Conservation (phyloP, 2,113 vertebrate genomes). For the Strix aluco region DNA sequence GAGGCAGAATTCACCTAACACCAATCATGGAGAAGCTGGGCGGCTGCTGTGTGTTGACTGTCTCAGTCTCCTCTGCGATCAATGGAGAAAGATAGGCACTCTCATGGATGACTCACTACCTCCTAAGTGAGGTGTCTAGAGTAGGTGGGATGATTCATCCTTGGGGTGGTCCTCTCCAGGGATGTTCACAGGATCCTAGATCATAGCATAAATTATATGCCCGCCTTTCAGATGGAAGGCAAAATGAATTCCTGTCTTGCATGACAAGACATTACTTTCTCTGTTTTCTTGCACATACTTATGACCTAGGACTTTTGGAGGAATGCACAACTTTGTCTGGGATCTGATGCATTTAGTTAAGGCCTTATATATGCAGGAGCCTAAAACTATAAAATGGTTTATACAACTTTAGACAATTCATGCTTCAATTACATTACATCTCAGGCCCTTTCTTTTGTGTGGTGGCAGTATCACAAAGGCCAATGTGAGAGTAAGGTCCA, state of each 20-base stretch:
- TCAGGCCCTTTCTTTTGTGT: background rate
- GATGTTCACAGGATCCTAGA: background rate
- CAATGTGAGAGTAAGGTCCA: background rate
- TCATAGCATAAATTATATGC: background rate
- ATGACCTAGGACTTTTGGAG: background rate
- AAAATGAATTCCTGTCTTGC: background rate
- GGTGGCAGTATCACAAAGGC: background rate
- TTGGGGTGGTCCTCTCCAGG: slow-evolving; percentile 15
- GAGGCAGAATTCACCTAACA: background rate
- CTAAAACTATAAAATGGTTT: background rate
- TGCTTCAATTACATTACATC: background rate
- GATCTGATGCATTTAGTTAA: background rate
- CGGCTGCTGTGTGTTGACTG: background rate
- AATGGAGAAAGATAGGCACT: background rate
- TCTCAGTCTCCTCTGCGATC: background rate
- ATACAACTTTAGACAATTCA: background rate
- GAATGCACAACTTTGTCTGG: background rate
- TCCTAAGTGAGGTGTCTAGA: background rate
- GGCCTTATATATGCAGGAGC: background rate
- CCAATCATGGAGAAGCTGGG: background rate
- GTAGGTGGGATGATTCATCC: slow-evolving; percentile 50
- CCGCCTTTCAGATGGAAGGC: background rate
- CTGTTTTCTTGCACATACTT: background rate
- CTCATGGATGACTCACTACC: background rate
- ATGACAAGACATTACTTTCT: background rate